phyloP scores from a whole-genome alignment of 2,797 vertebrate genomes.

The Argentina silus region DNA sequence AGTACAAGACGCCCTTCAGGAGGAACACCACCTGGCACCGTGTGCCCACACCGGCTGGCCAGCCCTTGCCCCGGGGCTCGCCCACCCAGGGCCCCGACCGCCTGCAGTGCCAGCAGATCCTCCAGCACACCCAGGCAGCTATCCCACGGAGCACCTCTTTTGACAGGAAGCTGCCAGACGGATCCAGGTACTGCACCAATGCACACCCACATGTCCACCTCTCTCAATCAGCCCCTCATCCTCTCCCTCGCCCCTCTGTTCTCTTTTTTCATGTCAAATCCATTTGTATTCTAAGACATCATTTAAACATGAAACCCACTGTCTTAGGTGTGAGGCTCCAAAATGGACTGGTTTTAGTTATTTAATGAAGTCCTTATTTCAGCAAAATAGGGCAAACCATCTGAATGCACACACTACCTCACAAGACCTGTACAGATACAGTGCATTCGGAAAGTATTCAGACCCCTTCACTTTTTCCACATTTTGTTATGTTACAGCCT shows the following conservation, averaged over 20 bases:
- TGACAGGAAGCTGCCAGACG: slow-evolving; percentile 92
- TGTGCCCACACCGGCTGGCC: slow-evolving; percentile 85
- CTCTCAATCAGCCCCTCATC: neutral
- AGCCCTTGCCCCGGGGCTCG: slow-evolving; percentile 85
- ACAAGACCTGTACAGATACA: neutral
- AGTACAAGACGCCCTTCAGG: slow-evolving; percentile 98
- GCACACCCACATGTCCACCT: neutral
- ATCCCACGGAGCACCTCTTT: slow-evolving; percentile 96
- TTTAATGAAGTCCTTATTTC: slow-evolving; percentile 27
- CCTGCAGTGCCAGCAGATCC: slow-evolving; percentile 88
- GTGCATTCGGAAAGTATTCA: no score
- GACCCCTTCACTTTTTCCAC: no score
- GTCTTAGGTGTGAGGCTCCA: neutral
- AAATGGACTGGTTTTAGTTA: slow-evolving; percentile 12
- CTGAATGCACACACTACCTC: neutral
- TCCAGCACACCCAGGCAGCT: slow-evolving; percentile 86
- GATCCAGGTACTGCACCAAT: slow-evolving; percentile 82
- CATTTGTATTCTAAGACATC: neutral
- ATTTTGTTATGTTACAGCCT: no score
- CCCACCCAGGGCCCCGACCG: slow-evolving; percentile 90
- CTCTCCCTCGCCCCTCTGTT: neutral
- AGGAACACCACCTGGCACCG: slow-evolving; percentile 97
- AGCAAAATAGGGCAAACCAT: no score
- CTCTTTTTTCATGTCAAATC: neutral
- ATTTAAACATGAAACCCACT: neutral